Evolutionary conservation across 2,113 vertebrate species (phyloP), one percentile per base, ranked within the genome.

Genomic region (Acanthochromis polyacanthus): DNA sequence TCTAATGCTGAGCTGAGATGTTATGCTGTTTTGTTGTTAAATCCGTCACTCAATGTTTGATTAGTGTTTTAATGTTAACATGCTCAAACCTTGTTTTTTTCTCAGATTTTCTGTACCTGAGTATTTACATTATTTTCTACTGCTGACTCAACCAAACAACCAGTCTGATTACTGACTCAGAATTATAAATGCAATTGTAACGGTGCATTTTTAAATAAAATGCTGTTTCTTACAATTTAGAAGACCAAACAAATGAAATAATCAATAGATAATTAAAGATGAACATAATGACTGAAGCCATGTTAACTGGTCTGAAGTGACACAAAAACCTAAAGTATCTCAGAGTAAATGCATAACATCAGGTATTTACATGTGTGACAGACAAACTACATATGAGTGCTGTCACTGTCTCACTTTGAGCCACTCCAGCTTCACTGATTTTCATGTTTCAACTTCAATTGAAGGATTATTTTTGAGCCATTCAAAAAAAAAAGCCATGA

Each of bases 401-500:
- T 59, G 16, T 78, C 30, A 19, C n/a, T 3, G 36, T 57, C 14
- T 71, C 19, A 14, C n/a, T 5, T 16, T 40, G 38, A 66, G 28
- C 67, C 59, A 36, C 38, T 32, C 36, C 75, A 57, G 73, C 38
- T 60, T 52, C 19, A 38, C 8, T 36, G 74, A 64, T 73, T 73
- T 79, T 52, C 63, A 71, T 78, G 45, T 63, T 70, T n/a, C 57
- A 64, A 10, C 16, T 68, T 51, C 30, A 70, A 66, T 32, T 76
- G 55, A 69, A 69, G 74, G 83, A 88, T 88, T 84, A 86, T 63
- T 63, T 84, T 68, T 56, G 22, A 78, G 71, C 43, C 70, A 76
- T 63, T 79, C 36, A 71, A 25, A 66, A 80, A 53, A 74, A n/a
- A n/a, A n/a, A 64, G 25, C 58, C 50, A 12, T 70, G 77, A 79